Base-by-base conservation (phyloP, 2,113 vertebrate genomes). In the Pygoscelis adeliae region DNA sequence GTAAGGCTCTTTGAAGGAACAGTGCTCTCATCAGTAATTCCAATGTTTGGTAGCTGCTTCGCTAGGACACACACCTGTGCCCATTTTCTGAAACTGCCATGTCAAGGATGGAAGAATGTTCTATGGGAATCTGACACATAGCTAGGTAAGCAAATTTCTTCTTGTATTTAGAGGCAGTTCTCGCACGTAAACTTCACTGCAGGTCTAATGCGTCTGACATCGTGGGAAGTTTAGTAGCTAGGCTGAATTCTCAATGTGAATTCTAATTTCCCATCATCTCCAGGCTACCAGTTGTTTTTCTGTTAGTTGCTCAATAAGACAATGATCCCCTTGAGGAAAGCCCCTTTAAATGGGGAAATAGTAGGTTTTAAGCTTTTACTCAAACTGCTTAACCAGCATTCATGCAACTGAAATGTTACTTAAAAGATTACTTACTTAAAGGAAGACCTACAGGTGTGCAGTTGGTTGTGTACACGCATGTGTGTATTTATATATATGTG, bases 241-340 rank as follows among this genome's bases (percentile, higher is more conserved):
- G 67, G 83, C 72, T 95, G 79, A 93, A 87, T 90, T 70, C 86
- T 74, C 90, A 50, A 2, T 22, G 77, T 32, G 77, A 36, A 61
- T 95, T 90, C 65, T 66, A 22, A 78, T 63, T 73, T 78, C 62
- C 13, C 56, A 46, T 56, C 59, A 84, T 52, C 94, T 91, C 96
- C 80, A 93, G 65, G 84, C 92, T 90, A 78, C 63, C 30, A 74
- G 53, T 27, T 95, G 93, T 94, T 96, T 96, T 94, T 59, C 83
- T 97, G 32, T 53, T 91, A 8, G 30, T 40, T 95, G 82, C 56
- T 86, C 79, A 83, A 23, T 77, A 65, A 90, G 58, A 73, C 67
- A 88, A 42, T 8, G 9, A 81, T 67, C 21, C 89, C 62, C 87
- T 40, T 38, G 94, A 95, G 96, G 71, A 59, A 96, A 91, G 40